phyloP scores from a whole-genome alignment of 2,888 invertebrate genomes.

The Tenodera sinensis region DNA sequence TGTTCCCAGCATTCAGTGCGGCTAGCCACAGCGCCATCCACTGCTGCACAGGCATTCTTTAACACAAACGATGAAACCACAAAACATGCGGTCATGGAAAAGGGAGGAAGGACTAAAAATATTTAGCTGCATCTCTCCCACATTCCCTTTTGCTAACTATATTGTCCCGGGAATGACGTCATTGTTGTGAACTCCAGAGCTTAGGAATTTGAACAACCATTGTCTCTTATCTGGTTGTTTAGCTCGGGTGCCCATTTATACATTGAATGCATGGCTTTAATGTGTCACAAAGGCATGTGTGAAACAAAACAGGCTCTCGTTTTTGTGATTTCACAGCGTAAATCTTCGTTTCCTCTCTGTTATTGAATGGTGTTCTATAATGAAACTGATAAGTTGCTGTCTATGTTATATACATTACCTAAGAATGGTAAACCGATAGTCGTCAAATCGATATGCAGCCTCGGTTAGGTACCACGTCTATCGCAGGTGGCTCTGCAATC shows the following conservation, averaged over 20 bases:
- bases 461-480: too few species aligned
- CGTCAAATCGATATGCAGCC: too few species aligned
- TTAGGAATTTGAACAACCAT: not conserved
- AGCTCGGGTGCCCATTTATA: not conserved
- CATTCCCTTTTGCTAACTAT: not conserved
- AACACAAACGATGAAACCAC: not conserved
- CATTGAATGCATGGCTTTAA: not conserved
- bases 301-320: not conserved
- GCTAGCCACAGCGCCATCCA: not conserved
- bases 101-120: not conserved
- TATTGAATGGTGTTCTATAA: too few species aligned
- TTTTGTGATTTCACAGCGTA: not conserved
- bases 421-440: too few species aligned
- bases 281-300: not conserved
- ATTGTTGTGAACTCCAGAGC: not conserved
- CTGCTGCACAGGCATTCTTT: not conserved
- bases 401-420: too few species aligned
- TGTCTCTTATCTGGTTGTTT: not conserved
- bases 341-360: not conserved
- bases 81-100: not conserved
- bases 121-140: not conserved
- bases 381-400: too few species aligned
- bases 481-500: too few species aligned
- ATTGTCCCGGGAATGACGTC: not conserved
- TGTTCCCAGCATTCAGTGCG: too few species aligned